Conservation (phyloP, 1,140 invertebrate genomes). For the Drosophila fuyamai region DNA sequence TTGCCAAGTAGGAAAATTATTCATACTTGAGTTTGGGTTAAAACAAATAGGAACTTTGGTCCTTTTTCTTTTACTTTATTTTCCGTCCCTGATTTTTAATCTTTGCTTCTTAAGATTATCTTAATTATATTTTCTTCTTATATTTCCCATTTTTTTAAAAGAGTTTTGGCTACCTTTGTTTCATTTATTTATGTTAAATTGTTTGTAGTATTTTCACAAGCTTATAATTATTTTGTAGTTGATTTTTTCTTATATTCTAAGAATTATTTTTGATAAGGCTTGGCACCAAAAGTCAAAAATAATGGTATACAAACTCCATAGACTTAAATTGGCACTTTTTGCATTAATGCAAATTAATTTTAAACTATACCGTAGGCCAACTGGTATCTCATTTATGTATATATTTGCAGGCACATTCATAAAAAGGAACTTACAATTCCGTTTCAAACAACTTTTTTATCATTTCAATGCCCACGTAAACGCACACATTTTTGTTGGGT, state of each 20-base stretch:
- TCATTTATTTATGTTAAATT: neutral
- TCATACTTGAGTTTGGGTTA: neutral
- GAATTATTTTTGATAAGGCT: too few relatives aligned
- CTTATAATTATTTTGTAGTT: too few relatives aligned
- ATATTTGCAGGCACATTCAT: constrained; percentile 28
- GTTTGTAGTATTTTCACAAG: too few relatives aligned
- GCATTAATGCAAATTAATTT: constrained; percentile 33
- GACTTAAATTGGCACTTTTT: neutral
- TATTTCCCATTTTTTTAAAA: too few relatives aligned
- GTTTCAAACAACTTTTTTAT: constrained; percentile 46
- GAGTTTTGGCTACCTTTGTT: neutral
- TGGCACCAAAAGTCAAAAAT: too few relatives aligned
- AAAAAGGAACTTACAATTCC: constrained; percentile 24
- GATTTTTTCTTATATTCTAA: too few relatives aligned
- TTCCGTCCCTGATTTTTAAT: neutral
- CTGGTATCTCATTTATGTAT: constrained; percentile 29
- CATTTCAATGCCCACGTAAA: constrained; percentile 17
- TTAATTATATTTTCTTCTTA: neutral
- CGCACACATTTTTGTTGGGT: constrained; percentile 18
- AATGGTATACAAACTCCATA: too few relatives aligned
- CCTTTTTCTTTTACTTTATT: neutral
- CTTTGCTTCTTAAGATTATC: neutral
- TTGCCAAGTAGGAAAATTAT: neutral
- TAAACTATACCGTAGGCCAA: constrained; percentile 22
- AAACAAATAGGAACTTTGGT: neutral